A percentile compares a stretch with the other conserved stretches of the same genome.
These are phyloP conservation scores for Macaria liturata DNA, from an alignment of 2,888 invertebrate genomes.

Conservation along the genomic window DNA sequence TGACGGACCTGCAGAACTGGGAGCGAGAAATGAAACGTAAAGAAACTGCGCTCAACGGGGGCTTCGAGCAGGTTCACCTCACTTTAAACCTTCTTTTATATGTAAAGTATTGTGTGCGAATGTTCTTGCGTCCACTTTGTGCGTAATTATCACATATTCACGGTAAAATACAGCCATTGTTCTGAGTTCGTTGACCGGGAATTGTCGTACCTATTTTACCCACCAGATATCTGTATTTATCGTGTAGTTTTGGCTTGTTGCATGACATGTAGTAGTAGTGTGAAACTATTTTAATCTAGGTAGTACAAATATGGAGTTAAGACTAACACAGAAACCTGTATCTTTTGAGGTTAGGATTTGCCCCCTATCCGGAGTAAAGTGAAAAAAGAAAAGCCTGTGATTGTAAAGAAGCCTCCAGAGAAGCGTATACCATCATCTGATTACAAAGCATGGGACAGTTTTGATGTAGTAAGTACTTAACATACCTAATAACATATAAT, in stretches of 20 bases:
- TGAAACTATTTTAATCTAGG: conserved; percentile 6
- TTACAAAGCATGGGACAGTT: conserved; percentile 90
- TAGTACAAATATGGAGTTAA: conserved; percentile 1
- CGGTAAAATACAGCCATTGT: not conserved
- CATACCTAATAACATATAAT: too few species aligned
- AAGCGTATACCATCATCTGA: conserved; percentile 84
- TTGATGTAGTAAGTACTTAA: conserved; percentile 86
- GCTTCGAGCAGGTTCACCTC: conserved; percentile 73
- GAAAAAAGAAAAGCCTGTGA: conserved; percentile 65
- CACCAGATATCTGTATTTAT: not conserved
- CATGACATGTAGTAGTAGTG: not conserved
- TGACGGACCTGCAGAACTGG: conserved; percentile 88
- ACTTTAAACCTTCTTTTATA: conserved; percentile 28
- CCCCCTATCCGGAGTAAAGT: conserved; percentile 81
- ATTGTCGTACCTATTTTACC: not conserved
- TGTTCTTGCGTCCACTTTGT: too few species aligned
- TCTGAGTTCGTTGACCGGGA: conserved; percentile 4
- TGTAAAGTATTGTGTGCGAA: not conserved
- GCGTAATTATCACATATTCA: too few species aligned
- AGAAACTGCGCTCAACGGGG: conserved; percentile 82
- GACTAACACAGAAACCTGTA: conserved; percentile 5
- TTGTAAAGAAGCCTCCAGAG: conserved; percentile 53
- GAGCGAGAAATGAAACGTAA: conserved; percentile 89
- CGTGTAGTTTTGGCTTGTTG: not conserved
- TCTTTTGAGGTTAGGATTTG: conserved; percentile 63